Conservation (phyloP, 2,113 vertebrate genomes). For the Pholis gunnellus region DNA sequence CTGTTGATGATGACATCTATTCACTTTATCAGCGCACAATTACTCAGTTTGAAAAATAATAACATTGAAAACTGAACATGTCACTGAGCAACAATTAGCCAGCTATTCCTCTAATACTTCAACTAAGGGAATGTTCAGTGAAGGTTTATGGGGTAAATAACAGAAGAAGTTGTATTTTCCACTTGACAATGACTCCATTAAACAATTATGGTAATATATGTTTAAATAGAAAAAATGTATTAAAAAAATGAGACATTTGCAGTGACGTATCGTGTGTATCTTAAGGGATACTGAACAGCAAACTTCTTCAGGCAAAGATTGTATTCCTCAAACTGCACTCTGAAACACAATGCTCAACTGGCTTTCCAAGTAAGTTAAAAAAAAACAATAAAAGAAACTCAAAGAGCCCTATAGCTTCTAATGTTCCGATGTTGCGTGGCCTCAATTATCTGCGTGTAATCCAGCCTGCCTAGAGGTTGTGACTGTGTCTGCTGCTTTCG, state of each 20-base stretch:
- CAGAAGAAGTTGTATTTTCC: not conserved
- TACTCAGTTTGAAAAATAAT: not conserved
- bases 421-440: conserved; percentile 67
- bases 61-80: not conserved
- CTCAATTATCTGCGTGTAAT: conserved; percentile 93
- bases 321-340: not conserved
- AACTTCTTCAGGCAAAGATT: conserved; percentile 8
- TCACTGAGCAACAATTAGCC: not conserved
- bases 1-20: not conserved
- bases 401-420: conserved; percentile 39
- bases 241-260: not conserved
- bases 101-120: not conserved
- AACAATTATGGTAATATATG: not conserved
- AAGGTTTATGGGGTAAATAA: not conserved
- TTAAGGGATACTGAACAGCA: not conserved
- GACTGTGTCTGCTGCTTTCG: conserved; percentile 87
- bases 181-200: not conserved
- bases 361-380: conserved; percentile 6
- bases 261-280: not conserved
- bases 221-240: not conserved
- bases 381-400: not conserved
- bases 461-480: conserved; percentile 88
- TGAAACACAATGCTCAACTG: conserved; percentile 18
- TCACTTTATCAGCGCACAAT: not conserved
- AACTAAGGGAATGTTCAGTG: not conserved